phyloP scores from a whole-genome alignment of 2,888 invertebrate species.

The Xestia sexstrigata region DNA sequence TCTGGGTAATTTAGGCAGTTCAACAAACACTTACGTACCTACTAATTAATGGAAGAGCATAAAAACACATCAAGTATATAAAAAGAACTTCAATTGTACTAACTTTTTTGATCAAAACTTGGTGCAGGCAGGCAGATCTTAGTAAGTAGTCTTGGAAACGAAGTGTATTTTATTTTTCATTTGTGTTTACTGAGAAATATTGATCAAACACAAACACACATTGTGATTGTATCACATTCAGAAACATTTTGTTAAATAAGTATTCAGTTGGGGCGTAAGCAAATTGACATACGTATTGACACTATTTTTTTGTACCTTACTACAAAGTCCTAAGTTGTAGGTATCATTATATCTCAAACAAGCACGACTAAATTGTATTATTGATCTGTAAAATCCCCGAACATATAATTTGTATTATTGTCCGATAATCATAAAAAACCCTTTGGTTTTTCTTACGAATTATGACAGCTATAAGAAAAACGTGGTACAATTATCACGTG shows the following conservation, averaged over 20 bases:
- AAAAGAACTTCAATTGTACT: neutral
- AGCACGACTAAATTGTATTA: conserved; percentile 25
- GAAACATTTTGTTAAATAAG: too few species aligned
- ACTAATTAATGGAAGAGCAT: neutral
- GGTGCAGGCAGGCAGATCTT: neutral
- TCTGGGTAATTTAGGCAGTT: neutral
- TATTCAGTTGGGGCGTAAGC: too few species aligned
- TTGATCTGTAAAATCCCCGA: conserved; percentile 25
- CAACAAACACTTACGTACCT: neutral
- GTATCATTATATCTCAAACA: conserved; percentile 1
- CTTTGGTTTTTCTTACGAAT: conserved; percentile 17
- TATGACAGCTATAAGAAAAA: conserved; percentile 17
- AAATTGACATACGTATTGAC: neutral
- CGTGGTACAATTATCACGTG: neutral
- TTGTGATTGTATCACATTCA: too few species aligned
- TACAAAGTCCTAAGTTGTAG: neutral
- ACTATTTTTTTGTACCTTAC: neutral
- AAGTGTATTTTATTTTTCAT: neutral
- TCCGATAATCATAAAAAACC: conserved; percentile 39
- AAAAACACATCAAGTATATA: neutral
- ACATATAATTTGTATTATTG: conserved; percentile 25
- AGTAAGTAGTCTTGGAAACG: neutral
- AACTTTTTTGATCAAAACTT: neutral
- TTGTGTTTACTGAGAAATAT: neutral
- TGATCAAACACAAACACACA: neutral